These are phyloP conservation scores for Morone chrysops DNA, from an alignment of 2,113 vertebrate species.

Conservation along the genomic window DNA sequence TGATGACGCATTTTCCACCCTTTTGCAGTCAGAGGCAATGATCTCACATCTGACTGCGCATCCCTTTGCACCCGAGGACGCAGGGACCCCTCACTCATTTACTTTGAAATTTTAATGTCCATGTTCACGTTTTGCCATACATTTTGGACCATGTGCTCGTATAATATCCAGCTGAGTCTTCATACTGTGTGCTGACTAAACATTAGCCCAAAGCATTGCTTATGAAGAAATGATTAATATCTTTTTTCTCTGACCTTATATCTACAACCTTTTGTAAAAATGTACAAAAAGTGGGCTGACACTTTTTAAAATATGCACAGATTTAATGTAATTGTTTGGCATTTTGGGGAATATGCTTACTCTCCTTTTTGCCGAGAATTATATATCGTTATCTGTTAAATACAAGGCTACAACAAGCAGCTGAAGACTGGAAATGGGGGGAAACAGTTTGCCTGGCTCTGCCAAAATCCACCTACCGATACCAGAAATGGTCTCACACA, in stretches of 20 bases:
- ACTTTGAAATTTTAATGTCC: not conserved
- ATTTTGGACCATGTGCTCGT: not conserved
- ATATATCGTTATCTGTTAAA: not conserved
- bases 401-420: not conserved
- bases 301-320: not conserved
- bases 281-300: not conserved
- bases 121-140: not conserved
- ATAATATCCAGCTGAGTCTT: not conserved
- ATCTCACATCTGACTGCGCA: conserved; percentile 71
- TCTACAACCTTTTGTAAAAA: not conserved
- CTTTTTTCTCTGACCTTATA: not conserved
- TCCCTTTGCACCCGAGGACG: conserved; percentile 30
- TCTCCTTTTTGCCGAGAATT: not conserved
- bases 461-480: not conserved
- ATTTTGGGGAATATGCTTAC: not conserved
- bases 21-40: conserved; percentile 53
- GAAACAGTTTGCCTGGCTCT: not conserved
- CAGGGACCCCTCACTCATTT: conserved; percentile 10
- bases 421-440: not conserved
- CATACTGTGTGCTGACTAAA: not conserved
- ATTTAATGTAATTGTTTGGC: not conserved
- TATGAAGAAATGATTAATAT: not conserved
- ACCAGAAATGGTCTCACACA: not conserved
- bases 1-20: conserved; percentile 74
- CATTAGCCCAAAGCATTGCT: not conserved